Conservation (phyloP, 2,888 invertebrate species). For the Linnaemya tessellans region DNA sequence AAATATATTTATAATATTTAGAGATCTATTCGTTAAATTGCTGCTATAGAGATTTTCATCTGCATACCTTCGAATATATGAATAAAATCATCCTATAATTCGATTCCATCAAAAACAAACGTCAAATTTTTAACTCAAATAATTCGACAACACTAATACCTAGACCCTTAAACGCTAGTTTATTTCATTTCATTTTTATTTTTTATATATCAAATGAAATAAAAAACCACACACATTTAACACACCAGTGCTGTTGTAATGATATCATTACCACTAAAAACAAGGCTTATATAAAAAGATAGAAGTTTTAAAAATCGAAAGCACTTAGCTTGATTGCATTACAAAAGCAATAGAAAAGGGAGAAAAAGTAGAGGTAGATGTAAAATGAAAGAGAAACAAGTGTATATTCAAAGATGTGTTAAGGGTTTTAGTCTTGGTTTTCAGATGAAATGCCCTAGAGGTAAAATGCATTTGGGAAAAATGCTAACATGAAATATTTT, state of each 20-base stretch:
- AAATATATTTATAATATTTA: too few species aligned
- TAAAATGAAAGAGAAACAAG: slow-evolving; percentile 2
- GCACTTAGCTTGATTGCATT: slow-evolving; percentile 69
- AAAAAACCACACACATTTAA: slow-evolving; percentile 23
- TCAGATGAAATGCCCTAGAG: neutral
- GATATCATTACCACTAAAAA: slow-evolving; percentile 60
- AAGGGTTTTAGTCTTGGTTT: neutral
- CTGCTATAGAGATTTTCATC: too few species aligned
- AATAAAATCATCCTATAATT: too few species aligned
- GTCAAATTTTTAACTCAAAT: too few species aligned
- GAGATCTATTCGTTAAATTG: too few species aligned
- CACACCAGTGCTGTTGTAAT: slow-evolving; percentile 28
- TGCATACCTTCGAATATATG: too few species aligned
- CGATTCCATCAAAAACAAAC: too few species aligned
- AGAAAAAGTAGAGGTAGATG: neutral
- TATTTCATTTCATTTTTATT: neutral
- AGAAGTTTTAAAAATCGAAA: slow-evolving; percentile 60
- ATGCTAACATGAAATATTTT: neutral
- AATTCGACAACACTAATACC: neutral
- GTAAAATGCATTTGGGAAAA: neutral
- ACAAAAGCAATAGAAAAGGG: slow-evolving; percentile 47
- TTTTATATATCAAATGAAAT: neutral
- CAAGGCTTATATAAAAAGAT: slow-evolving; percentile 31
- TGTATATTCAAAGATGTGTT: neutral
- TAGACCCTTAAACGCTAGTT: neutral